Conservation (phyloP, 2,113 vertebrate genomes). For the Antechinus stuartii region DNA sequence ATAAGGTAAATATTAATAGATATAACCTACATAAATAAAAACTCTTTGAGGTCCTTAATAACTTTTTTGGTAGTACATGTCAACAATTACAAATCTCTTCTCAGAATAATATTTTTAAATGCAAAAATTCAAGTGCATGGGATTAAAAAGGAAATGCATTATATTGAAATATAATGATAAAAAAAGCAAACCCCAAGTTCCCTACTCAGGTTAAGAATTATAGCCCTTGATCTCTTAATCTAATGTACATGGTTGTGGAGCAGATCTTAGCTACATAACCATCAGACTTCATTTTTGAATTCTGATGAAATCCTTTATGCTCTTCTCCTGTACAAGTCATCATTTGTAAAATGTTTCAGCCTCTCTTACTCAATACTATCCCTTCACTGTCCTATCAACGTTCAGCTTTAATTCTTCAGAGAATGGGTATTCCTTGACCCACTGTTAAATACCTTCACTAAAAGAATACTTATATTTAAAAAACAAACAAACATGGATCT, state of each 20-base stretch:
- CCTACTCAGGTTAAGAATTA: neutral
- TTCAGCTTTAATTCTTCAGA: neutral
- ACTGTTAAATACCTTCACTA: neutral
- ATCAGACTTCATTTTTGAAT: neutral
- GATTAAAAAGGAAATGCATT: neutral
- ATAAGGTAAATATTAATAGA: neutral
- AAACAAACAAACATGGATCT: neutral
- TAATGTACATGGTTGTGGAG: neutral
- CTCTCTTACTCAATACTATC: neutral
- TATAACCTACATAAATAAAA: neutral
- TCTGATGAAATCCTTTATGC: neutral
- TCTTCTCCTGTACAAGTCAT: neutral
- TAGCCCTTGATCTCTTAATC: neutral
- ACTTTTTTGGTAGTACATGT: neutral
- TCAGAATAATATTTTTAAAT: neutral
- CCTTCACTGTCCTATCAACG: neutral
- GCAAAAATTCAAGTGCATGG: neutral
- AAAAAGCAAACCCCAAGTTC: neutral
- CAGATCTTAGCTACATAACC: neutral
- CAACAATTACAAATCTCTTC: neutral
- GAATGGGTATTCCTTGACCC: neutral
- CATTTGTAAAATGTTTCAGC: neutral
- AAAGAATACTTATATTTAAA: neutral
- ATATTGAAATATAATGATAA: neutral
- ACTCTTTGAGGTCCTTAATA: neutral